Conservation (phyloP, 2,888 invertebrate genomes). For the Trichogramma dendrolimi region DNA sequence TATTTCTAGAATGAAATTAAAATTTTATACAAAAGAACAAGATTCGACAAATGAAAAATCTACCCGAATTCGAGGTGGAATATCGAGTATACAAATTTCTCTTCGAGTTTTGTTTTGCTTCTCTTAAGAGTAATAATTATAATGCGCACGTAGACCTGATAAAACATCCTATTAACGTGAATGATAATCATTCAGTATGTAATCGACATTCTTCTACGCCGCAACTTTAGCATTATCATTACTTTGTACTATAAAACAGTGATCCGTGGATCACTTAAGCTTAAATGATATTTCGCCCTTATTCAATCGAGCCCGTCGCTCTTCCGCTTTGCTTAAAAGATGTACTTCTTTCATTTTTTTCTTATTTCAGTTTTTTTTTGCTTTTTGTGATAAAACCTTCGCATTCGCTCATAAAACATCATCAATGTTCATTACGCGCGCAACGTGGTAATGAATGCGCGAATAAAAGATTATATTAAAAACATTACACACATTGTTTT, state of each 20-base stretch:
- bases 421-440: slow-evolving; percentile 26
- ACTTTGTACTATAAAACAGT: slow-evolving; percentile 51
- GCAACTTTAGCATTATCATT: slow-evolving; percentile 44
- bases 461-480: slow-evolving; percentile 19
- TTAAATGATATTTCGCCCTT: slow-evolving; percentile 16
- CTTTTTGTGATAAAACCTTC: slow-evolving; percentile 11
- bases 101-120: slow-evolving; percentile 17
- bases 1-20: too few relatives aligned
- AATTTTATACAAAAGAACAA: too few relatives aligned
- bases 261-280: slow-evolving; percentile 28
- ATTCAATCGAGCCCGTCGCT: slow-evolving; percentile 22
- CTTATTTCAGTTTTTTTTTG: slow-evolving; percentile 2
- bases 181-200: slow-evolving; percentile 22
- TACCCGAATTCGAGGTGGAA: slow-evolving; percentile 24
- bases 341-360: not conserved
- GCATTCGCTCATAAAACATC: slow-evolving; percentile 26
- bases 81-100: slow-evolving; percentile 28
- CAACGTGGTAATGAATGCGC: slow-evolving; percentile 14
- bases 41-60: slow-evolving; percentile 8
- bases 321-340: slow-evolving; percentile 21
- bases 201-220: slow-evolving; percentile 35
- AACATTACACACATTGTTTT: slow-evolving; percentile 17
- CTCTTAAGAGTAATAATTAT: slow-evolving; percentile 21
- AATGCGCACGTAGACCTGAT: slow-evolving; percentile 22
- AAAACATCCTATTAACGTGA: too few relatives aligned